Percentiles rank a stretch among this genome's conserved stretches.
phyloP scores from a whole-genome alignment of 1,140 invertebrate genomes.

The Pseudomyrmex flavicornis region DNA sequence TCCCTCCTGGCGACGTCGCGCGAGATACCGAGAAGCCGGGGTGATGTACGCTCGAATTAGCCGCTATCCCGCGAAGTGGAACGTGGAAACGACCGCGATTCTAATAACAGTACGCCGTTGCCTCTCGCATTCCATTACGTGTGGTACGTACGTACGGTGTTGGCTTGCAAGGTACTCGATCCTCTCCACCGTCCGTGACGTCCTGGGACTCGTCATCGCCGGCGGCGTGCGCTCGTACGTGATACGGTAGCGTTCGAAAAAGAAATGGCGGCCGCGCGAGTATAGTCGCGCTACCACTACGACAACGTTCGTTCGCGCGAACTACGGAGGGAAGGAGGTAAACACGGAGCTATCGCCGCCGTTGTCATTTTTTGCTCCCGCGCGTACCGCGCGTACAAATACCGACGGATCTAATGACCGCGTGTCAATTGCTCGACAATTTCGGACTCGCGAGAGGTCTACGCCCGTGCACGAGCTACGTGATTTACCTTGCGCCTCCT shows the following conservation, averaged over 20 bases:
- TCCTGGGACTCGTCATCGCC: constrained; percentile 23
- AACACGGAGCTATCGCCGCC: background rate
- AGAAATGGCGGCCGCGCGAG: constrained; percentile 34
- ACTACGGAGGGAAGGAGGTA: background rate
- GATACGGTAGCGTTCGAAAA: constrained; percentile 67
- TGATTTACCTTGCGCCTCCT: background rate
- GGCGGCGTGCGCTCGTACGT: constrained; percentile 50
- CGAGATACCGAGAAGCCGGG: background rate
- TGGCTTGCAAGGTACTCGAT: no score
- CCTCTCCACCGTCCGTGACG: constrained; percentile 1
- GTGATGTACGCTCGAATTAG: constrained; percentile 31
- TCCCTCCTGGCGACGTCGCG: constrained; percentile 1
- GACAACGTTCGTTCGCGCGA: background rate
- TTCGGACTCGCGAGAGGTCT: background rate
- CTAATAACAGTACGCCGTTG: constrained; percentile 66
- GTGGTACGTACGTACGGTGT: constrained; percentile 11
- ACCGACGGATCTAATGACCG: constrained; percentile 61
- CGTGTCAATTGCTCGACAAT: constrained; percentile 60
- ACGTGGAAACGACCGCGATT: constrained; percentile 60
- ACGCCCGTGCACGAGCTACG: constrained; percentile 39
- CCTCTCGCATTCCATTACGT: constrained; percentile 14
- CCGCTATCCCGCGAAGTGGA: constrained; percentile 48
- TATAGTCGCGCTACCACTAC: no score
- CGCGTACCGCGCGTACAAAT: background rate
- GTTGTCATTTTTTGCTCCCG: background rate